A percentile compares a stretch with the other conserved stretches of the same genome.
Conservation (phyloP, 2,113 vertebrate species). For the Centropus bengalensis region DNA sequence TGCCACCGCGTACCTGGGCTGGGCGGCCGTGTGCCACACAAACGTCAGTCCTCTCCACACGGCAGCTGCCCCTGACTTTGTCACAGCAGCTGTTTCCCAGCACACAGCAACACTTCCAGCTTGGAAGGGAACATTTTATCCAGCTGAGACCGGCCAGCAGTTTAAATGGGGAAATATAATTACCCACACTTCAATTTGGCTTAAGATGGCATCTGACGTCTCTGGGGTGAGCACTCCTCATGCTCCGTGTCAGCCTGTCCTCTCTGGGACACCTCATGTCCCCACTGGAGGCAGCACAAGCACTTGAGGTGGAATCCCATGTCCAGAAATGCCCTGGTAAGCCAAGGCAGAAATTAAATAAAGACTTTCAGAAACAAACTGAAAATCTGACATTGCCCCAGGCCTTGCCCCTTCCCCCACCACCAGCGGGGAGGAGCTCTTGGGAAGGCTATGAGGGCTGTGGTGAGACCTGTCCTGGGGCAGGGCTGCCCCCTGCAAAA, state of each 20-base stretch:
- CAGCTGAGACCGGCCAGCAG: not conserved
- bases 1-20: not conserved
- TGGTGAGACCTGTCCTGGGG: not conserved
- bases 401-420: not conserved
- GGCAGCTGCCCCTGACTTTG: conserved; percentile 36
- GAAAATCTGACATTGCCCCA: not conserved
- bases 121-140: conserved; percentile 57
- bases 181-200: conserved; percentile 27
- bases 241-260: not conserved
- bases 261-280: rapidly evolving
- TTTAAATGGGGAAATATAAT: conserved; percentile 54
- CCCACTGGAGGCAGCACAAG: not conserved
- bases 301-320: not conserved
- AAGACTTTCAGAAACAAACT: not conserved
- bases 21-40: rapidly evolving
- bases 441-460: not conserved
- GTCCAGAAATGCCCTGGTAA: not conserved
- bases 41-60: not conserved
- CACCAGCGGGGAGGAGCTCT: not conserved
- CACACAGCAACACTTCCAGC: not conserved
- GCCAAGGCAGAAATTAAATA: not conserved
- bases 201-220: not conserved
- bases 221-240: rapidly evolving
- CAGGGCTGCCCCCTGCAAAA: not conserved
- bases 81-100: conserved; percentile 39